These are phyloP conservation scores for Threskiornis aethiopicus DNA, from an alignment of 2,797 vertebrate species.

Conservation along the genomic window DNA sequence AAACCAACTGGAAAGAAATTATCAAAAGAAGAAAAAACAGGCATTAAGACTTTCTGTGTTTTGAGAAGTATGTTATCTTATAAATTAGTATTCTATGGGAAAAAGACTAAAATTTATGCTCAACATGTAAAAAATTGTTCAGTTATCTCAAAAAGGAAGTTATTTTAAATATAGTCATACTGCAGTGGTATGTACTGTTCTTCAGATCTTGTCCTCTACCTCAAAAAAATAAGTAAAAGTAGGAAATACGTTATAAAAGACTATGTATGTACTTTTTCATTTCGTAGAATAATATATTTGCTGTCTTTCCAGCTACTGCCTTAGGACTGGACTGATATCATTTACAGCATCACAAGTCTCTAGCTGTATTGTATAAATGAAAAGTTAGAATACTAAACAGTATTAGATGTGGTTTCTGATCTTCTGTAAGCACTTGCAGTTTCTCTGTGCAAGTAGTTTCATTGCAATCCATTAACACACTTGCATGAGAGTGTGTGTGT, in stretches of 20 bases:
- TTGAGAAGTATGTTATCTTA: background rate
- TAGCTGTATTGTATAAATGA: background rate
- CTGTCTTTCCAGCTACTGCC: background rate
- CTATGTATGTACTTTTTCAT: background rate
- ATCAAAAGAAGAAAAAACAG: background rate
- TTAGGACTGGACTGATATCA: background rate
- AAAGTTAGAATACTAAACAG: background rate
- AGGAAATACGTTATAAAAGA: background rate
- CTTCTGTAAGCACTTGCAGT: background rate
- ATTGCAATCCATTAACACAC: background rate
- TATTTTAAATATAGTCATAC: background rate
- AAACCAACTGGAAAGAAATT: background rate
- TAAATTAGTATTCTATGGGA: background rate
- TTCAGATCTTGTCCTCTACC: background rate
- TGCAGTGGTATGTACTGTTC: background rate
- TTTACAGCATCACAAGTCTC: background rate
- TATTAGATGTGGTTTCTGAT: background rate
- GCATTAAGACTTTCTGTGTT: background rate
- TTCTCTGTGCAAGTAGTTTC: background rate
- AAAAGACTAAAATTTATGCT: background rate
- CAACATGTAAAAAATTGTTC: background rate
- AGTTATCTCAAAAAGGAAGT: background rate
- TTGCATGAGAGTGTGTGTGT: background rate
- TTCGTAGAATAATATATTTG: background rate
- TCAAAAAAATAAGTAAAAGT: background rate